Evolutionary conservation across 2,888 invertebrate species (phyloP).

Genomic region (Drosophila borborema): DNA sequence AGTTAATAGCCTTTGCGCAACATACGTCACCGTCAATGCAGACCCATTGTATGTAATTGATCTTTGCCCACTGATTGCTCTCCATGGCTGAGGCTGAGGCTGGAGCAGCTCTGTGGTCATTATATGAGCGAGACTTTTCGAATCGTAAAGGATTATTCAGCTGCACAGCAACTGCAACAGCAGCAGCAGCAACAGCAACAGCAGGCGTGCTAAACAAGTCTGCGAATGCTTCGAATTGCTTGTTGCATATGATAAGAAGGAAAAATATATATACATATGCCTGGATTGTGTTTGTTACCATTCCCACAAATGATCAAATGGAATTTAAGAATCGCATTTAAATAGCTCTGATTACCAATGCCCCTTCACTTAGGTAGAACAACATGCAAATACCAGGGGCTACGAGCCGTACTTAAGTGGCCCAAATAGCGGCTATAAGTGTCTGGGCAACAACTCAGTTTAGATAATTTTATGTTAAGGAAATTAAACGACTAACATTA

Average conservation of each 20-base stretch:
- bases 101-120: constrained; percentile 27
- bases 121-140: constrained; percentile 19
- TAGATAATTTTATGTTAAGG: not conserved
- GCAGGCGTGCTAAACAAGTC: constrained; percentile 14
- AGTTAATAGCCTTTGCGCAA: constrained; percentile 73
- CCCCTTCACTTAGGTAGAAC: not conserved
- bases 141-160: constrained; percentile 14
- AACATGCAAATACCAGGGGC: not conserved
- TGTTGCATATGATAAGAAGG: constrained; percentile 8
- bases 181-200: not conserved
- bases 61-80: constrained; percentile 67
- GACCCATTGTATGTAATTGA: constrained; percentile 64
- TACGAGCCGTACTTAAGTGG: not conserved
- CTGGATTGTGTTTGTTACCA: constrained; percentile 9
- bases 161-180: not conserved
- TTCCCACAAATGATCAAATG: constrained; percentile 3
- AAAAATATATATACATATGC: not conserved
- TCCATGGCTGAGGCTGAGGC: constrained; percentile 29
- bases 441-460: not conserved
- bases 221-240: constrained; percentile 5
- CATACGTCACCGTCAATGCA: constrained; percentile 59
- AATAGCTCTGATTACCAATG: constrained; percentile 7
- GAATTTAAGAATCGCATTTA: constrained; percentile 7
- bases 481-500: constrained; percentile 1
- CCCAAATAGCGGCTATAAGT: not conserved